These are phyloP conservation scores for Platichthys stellatus DNA, from an alignment of 2,113 vertebrate genomes.

Conservation along the genomic window DNA sequence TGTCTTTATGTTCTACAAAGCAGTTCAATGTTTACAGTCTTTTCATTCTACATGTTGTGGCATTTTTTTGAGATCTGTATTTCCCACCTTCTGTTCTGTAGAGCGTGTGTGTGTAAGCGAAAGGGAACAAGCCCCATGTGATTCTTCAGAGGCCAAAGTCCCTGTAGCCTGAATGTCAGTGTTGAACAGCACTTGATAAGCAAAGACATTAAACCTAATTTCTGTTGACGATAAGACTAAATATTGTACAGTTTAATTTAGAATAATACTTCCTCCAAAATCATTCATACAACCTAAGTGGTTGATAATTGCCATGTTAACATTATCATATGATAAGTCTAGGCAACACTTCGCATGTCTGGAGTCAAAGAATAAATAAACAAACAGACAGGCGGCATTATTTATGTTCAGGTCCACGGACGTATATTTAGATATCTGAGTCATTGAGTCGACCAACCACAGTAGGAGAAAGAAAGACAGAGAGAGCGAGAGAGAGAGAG, in stretches of 20 bases:
- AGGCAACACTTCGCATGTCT: background rate
- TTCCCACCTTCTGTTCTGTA: background rate
- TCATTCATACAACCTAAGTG: background rate
- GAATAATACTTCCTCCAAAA: background rate
- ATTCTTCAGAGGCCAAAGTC: background rate
- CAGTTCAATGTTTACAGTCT: background rate
- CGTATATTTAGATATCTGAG: background rate
- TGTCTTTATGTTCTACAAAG: background rate
- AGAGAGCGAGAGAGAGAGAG: no score
- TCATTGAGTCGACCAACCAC: background rate
- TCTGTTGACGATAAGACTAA: background rate
- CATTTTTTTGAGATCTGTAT: background rate
- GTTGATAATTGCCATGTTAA: background rate
- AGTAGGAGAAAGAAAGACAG: background rate
- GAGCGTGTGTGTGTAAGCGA: background rate
- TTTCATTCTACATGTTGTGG: background rate
- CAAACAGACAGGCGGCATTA: background rate
- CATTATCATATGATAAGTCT: background rate
- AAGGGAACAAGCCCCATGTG: background rate
- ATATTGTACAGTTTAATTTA: background rate
- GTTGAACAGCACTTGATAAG: background rate
- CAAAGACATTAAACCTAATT: slow-evolving; percentile 4
- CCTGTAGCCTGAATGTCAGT: background rate
- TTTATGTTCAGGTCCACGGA: background rate
- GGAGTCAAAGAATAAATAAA: background rate